Evolutionary conservation across 2,113 vertebrate species (phyloP), one percentile per base, ranked within the genome.

Genomic region (Pongo abelii): DNA sequence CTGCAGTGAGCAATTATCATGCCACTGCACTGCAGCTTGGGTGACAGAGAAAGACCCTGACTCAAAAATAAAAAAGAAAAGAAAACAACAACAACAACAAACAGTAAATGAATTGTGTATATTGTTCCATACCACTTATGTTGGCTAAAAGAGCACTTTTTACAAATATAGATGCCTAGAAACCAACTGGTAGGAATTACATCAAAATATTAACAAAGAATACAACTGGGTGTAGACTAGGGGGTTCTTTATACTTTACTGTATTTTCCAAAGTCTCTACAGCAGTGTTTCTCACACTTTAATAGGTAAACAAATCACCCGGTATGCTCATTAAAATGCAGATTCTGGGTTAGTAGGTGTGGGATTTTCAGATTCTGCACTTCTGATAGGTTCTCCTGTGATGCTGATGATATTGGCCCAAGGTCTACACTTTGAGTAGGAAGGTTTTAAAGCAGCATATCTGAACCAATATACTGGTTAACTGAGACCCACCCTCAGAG

Each of bases 141-240:
- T 80, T 95, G 74, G 52, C 79, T 93, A 50, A 95, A 88, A 93
- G 55, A 81, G 20, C 30, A n/a, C 46, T 69, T 92, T 38, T 67
- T 50, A 67, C 27, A 93, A 55, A 91, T 32, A 94, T 0, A 85
- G 22, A 77, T 83, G 27, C 8, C 8, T 23, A 61, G 32, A 81
- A 93, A 83, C 69, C 43, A 80, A n/a, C 3, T 40, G 8, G 16
- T 46, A 75, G 64, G 32, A 61, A 70, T 81, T 18, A 46, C 16
- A 91, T 64, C n/a, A 38, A 93, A 98, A 75, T 85, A 52, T 72
- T 80, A 89, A 70, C n/a, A 48, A 91, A 43, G 59, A 52, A 20
- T 55, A 46, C 59, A 78, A 57, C 59, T 92, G 20, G 22, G 48
- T 93, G 20, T 12, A 57, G 40, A 18, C 4, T 72, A 13, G 18